These are phyloP conservation scores for Brachionus koreanus DNA, from an alignment of 1,140 invertebrate species.

Conservation along the genomic window DNA sequence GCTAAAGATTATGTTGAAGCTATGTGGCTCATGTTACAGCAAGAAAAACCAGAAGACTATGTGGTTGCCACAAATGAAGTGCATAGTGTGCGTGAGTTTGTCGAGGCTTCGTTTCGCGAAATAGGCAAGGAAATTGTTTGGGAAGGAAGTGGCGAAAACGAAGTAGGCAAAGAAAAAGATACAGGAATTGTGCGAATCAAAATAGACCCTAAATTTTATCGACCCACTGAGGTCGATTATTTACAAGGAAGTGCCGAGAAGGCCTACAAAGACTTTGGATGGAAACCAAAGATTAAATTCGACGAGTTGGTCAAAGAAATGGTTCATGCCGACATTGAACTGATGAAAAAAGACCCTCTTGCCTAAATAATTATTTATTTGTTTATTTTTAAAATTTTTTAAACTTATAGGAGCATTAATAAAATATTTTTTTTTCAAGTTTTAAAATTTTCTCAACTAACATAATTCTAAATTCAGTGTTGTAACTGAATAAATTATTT, in stretches of 20 bases:
- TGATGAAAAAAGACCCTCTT: slow-evolving; percentile 83
- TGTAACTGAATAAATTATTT: background rate
- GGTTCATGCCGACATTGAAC: slow-evolving; percentile 82
- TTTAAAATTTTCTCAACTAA: background rate
- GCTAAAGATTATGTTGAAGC: slow-evolving; percentile 98
- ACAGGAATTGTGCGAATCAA: slow-evolving; percentile 76
- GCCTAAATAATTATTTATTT: slow-evolving; percentile 47
- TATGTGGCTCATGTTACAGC: slow-evolving; percentile 99
- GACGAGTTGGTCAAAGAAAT: slow-evolving; percentile 84
- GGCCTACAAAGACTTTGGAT: slow-evolving; percentile 77
- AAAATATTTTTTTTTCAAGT: background rate
- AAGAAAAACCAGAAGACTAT: slow-evolving; percentile 84
- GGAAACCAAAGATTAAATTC: slow-evolving; percentile 79
- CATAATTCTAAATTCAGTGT: background rate
- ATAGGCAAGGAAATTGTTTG: slow-evolving; percentile 68
- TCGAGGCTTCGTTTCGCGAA: slow-evolving; percentile 79
- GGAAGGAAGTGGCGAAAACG: slow-evolving; percentile 77
- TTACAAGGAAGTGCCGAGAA: slow-evolving; percentile 84
- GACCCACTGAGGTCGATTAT: slow-evolving; percentile 87
- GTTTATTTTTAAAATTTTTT: background rate
- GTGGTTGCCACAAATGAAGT: slow-evolving; percentile 92
- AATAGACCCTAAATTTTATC: slow-evolving; percentile 89
- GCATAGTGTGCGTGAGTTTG: slow-evolving; percentile 93
- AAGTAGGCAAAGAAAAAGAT: slow-evolving; percentile 79
- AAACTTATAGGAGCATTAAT: background rate